Base-by-base conservation (phyloP, 2,797 vertebrate genomes). In the Ptychadena robeensis region DNA sequence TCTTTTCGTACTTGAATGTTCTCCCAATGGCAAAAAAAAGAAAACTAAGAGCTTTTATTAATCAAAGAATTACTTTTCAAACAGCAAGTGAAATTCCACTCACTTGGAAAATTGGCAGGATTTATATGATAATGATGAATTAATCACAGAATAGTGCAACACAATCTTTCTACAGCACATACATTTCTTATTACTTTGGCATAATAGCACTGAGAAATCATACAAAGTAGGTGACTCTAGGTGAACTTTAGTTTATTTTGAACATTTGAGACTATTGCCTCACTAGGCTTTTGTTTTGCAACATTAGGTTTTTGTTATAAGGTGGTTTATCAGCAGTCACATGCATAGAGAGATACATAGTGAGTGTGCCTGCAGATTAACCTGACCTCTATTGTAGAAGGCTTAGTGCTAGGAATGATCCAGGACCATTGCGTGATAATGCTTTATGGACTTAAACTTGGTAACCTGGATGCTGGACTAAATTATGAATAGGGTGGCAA, bases 111-210 rank as follows among this genome's bases (percentile, higher is more conserved):
- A 82, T 76, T 82, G 81, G 73, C 73, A 82, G 35, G 57, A 40
- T 69, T 76, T 76, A 76, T 63, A 76, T 70, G 53, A 73, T 76
- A 76, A 82, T 82, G 53, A 74, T 66, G 27, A 81, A 82, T 82
- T 69, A 82, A 82, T 82, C 65, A 73, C 73, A 63, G 59, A 35
- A 82, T 76, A 70, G 66, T 81, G 70, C 64, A 82, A 69, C 77
- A 35, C 73, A 69, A 37, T 76, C 67, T 82, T 76, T 61, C 63
- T 63, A 65, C 38, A 35, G 59, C 34, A 44, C 44, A 68, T 61
- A 61, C 27, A 68, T 74, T 68, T 59, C 64, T 27, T 61, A 44
- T 74, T 81, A 66, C 32, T 66, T 81, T 67, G 25, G 27, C 44
- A 38, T 38, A 38, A 68, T 71, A 27, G 2, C 10, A n/a, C 15